Evolutionary conservation across 2,113 vertebrate genomes (phyloP), one percentile per base, ranked within the genome.

Genomic region (Anolis carolinensis): DNA sequence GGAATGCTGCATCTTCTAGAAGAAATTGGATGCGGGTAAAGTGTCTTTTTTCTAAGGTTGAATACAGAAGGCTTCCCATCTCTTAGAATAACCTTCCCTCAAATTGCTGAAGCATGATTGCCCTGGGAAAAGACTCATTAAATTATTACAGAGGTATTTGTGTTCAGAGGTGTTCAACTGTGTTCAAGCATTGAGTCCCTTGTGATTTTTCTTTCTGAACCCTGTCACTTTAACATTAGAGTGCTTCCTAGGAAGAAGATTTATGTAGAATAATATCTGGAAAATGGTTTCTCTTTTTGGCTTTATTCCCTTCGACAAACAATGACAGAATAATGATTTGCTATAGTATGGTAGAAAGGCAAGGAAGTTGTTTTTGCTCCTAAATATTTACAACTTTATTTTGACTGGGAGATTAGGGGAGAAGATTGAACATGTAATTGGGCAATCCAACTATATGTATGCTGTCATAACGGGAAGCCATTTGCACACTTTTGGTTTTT

Each of bases 351-450:
- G 25, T n/a, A 4, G 87, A 81, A n/a, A 20, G 63, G 10, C 20
- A 34, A 52, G 34, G 9, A 9, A 63, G 84, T 21, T 7, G 81
- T 80, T 65, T 85, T 39, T 55, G 27, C 8, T 13, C 62, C 39
- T 3, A 81, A 74, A 55, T 34, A 73, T 48, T 7, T 79, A 74
- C 8, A 36, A 62, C 10, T 21, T 13, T 36, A 65, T 1, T 81
- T 87, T 85, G 30, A 84, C 30, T 71, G 85, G 79, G 5, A 55
- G 20, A 39, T 68, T 67, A 27, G 63, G 36, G n/a, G 7, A 0
- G 25, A 9, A 0, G 0, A 73, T 85, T 70, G 63, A 83, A 44
- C 55, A 36, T 0, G 20, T 0, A 0, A 0, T 52, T 70, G 21
- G 39, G 5, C 13, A 70, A 30, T 13, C 25, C 32, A 20, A 67